Evolutionary conservation across 2,888 invertebrate species (phyloP), one percentile per base, ranked within the genome.

Genomic region (Calameuta filiformis): DNA sequence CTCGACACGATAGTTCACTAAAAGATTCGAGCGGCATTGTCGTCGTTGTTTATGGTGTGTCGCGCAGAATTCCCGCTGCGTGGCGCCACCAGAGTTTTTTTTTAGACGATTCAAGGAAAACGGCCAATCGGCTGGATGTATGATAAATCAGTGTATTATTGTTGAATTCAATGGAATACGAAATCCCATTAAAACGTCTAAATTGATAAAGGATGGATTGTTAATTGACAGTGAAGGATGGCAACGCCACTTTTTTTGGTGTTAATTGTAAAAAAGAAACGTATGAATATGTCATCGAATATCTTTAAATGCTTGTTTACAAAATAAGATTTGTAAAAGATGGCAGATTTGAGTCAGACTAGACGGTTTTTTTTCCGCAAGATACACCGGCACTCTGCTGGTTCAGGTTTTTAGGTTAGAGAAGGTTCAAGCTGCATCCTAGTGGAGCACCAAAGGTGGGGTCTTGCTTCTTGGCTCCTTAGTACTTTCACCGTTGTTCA

Each of bases 371-470:
- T 40, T 56, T 56, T 9, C 23, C 6, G 9, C 56, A 9, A 56
- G 23, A 23, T 9, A 56, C 40, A 23, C 40, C 23, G 40, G 23
- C 9, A 56, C 56, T 56, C 23, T 12, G 37, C n/a, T 12, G n/a
- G 4, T 34, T 23, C 34, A 71, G 31, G 31, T 31, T 71, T 71
- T 34, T 31, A 71, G 71, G 71, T 71, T 71, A 71, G 71, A 71
- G 71, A 34, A 71, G 71, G 71, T 71, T 71, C 71, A 34, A 33
- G 71, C 71, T 33, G 71, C 71, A 71, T 71, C 71, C 71, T 34
- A 71, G 71, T 71, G 71, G 71, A 71, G 71, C 71, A 34, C 71
- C 33, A 71, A 71, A 71, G 71, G 71, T 71, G 71, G 71, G 71
- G 71, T 71, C 35, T 15, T 15, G 1, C 71, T 31, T 71, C 71